Base-by-base conservation (phyloP, 2,797 vertebrate species). In the Anguilla obscura region DNA sequence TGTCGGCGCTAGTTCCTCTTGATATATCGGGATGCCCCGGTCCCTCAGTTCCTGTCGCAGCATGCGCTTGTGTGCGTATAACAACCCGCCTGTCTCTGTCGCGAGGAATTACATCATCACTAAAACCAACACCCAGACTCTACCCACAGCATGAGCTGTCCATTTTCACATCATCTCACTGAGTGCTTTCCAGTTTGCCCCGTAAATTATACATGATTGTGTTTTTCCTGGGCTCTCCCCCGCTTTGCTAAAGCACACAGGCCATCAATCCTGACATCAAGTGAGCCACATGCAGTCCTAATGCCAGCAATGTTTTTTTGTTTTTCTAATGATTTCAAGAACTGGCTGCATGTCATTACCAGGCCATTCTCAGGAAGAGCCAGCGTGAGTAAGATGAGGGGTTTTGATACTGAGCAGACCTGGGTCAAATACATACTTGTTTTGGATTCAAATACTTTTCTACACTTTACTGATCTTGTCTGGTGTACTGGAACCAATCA, bases 71-170 rank as follows among this genome's bases (percentile, higher is more conserved):
- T 91, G 90, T 91, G 86, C 90, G 88, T 45, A 86, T 91, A 92
- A 90, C 87, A 93, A 92, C 90, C 58, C 90, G 91, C 88, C 86
- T 36, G 71, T 30, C n/a, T 71, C 27, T 92, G 93, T 94, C 87
- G 89, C 83, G 85, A 90, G 91, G 40, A 88, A 89, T 50, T 90
- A 88, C 83, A 85, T 90, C 0, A 83, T 89, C 91, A 90, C 87
- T 16, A 85, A 88, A 91, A 91, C 92, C 86, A 91, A 94, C 89
- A 60, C 84, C 21, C 33, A 87, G 58, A 82, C 1, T 84, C 92
- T 86, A 91, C 48, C 88, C 85, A 21, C 86, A 56, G 56, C 80
- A 86, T 86, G 92, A 85, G 91, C 3, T 90, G 90, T 83, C 89
- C 86, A 85, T 88, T 87, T 88, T 89, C 85, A 89, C 85, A 86